Percentiles rank a stretch among this genome's conserved stretches.
phyloP scores from a whole-genome alignment of 2,113 vertebrate species.

The Progne subis region DNA sequence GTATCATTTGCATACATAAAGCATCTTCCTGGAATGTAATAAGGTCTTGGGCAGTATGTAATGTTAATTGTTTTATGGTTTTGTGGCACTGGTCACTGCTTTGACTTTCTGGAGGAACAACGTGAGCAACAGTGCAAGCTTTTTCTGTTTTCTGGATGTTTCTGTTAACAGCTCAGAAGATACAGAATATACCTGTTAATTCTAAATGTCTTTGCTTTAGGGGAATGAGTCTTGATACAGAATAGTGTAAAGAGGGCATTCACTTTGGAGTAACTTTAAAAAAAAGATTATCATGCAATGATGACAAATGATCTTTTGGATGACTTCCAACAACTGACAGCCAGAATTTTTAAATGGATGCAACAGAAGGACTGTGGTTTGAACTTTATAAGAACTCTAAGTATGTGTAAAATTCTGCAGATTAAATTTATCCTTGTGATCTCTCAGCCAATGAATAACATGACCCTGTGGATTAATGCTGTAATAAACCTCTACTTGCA shows the following conservation, averaged over 20 bases:
- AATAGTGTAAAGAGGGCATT: neutral
- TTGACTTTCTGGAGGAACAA: neutral
- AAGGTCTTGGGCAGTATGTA: neutral
- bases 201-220: neutral
- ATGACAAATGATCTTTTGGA: neutral
- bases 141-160: neutral
- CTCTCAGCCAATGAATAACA: neutral
- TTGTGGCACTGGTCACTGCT: neutral
- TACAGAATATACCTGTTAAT: neutral
- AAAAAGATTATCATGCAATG: neutral
- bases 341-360: neutral
- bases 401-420: constrained; percentile 33
- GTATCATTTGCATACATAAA: neutral
- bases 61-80: neutral
- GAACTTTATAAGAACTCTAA: constrained; percentile 21
- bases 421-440: constrained; percentile 23
- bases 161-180: neutral
- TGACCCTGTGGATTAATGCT: neutral
- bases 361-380: neutral
- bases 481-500: neutral
- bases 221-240: neutral
- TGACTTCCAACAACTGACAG: neutral
- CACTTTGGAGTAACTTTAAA: neutral
- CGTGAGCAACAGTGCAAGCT: neutral
- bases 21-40: neutral